phyloP scores from a whole-genome alignment of 2,113 vertebrate genomes.

The Phocoena sinus region DNA sequence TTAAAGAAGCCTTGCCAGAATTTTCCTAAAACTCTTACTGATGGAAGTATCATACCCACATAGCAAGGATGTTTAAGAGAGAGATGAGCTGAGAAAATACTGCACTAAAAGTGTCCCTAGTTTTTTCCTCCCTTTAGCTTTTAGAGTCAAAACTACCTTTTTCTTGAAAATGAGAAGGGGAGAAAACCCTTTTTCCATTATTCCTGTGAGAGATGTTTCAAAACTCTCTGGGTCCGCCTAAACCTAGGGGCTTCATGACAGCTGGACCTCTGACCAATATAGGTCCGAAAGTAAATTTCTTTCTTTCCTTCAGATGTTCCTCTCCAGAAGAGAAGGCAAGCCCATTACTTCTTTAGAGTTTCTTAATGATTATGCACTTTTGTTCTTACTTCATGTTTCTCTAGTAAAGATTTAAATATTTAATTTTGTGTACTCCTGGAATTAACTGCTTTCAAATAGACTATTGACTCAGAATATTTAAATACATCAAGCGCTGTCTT shows the following conservation, averaged over 20 bases:
- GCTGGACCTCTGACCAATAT: accelerated
- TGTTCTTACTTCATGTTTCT: neutral
- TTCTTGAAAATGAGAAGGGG: neutral
- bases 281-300: neutral
- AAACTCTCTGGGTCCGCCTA: neutral
- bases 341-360: neutral
- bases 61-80: neutral
- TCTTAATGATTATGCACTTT: neutral
- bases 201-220: neutral
- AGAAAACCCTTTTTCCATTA: neutral
- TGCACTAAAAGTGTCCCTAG: neutral
- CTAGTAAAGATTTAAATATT: conserved; percentile 9
- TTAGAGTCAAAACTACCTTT: neutral
- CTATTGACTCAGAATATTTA: neutral
- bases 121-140: neutral
- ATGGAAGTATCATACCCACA: neutral
- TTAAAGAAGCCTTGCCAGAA: neutral
- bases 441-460: neutral
- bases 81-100: neutral
- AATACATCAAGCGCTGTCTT: neutral
- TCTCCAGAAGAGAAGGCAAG: neutral
- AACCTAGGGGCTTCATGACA: neutral
- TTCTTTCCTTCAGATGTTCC: neutral
- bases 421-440: neutral
- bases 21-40: neutral